Base-by-base conservation (phyloP, 2,113 vertebrate genomes). In the Xiphophorus couchianus region DNA sequence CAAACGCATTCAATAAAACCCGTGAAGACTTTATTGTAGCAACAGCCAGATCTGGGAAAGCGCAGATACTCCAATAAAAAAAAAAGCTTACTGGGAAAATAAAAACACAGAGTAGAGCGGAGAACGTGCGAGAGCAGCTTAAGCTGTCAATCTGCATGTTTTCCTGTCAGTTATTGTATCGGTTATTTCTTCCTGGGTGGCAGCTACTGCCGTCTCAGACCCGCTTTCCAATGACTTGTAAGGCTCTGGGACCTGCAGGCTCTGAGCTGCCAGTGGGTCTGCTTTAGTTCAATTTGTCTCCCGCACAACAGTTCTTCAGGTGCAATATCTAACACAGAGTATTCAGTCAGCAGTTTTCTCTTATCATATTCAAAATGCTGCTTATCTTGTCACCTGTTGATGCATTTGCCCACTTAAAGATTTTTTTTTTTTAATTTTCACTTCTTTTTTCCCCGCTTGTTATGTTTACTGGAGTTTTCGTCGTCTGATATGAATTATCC, bases 21-120 rank as follows among this genome's bases (percentile, higher is more conserved):
- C 60, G 71, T 58, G 62, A 69, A 79, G 74, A 85, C 74, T 69
- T 85, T 85, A 68, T 73, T 82, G 69, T 62, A 64, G 77, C 39
- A 73, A 80, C 51, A 84, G 72, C 68, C n/a, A 84, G 66, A 81
- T 80, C 73, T 71, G 77, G 72, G 66, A 58, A 37, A 64, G 72
- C 33, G 60, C 73, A 81, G 68, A 79, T 68, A 78, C 74, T 80
- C 54, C 63, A 72, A 84, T 87, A 85, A 84, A 90, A 78, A 90
- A 78, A 33, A 37, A 37, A 65, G 27, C 37, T 70, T 78, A 83
- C 80, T 33, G 80, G 69, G 64, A 75, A 73, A 75, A 65, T 76
- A 71, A 76, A 63, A 83, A 74, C 74, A 60, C 1, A 8, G 37
- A 62, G 69, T 22, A 66, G 54, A 10, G 39, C 60, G 69, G 54